phyloP scores from a whole-genome alignment of 1,140 invertebrate species.

The Pogonognathellus flavescens region DNA sequence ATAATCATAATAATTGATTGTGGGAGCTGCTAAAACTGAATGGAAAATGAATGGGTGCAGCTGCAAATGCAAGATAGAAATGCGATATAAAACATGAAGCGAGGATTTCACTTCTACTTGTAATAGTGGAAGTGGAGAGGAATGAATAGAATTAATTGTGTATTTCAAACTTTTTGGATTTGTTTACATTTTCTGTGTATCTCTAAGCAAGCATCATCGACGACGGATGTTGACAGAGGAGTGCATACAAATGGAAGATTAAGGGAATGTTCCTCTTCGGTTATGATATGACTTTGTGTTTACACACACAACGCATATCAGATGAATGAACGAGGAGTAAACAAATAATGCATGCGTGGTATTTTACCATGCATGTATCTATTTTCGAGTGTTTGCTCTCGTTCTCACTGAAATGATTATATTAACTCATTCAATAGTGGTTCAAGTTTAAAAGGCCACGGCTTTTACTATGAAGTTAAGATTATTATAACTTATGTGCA shows the following conservation, averaged over 20 bases:
- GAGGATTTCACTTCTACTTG: too few relatives aligned
- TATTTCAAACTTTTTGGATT: not conserved
- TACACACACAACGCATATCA: constrained; percentile 1
- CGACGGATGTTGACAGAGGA: constrained; percentile 37
- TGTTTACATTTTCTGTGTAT: constrained; percentile 31
- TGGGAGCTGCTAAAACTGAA: constrained; percentile 1
- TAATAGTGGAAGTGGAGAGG: not conserved
- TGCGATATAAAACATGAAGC: not conserved
- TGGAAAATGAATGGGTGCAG: constrained; percentile 10
- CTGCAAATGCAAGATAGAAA: not conserved
- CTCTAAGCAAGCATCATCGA: constrained; percentile 3
- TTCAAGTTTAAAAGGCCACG: too few relatives aligned
- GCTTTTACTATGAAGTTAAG: too few relatives aligned
- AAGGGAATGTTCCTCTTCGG: not conserved
- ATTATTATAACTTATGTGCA: too few relatives aligned
- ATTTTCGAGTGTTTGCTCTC: not conserved
- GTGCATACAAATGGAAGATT: constrained; percentile 29
- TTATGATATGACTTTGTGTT: not conserved
- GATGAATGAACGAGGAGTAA: too few relatives aligned
- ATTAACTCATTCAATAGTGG: too few relatives aligned
- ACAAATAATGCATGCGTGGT: too few relatives aligned
- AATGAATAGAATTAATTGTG: constrained; percentile 24
- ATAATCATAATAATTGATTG: constrained; percentile 10
- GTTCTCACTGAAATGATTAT: too few relatives aligned
- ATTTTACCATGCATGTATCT: not conserved